Percentiles rank a stretch among this genome's conserved stretches.
These are phyloP conservation scores for Ptychadena robeensis DNA, from an alignment of 2,797 vertebrate species.

Conservation along the genomic window DNA sequence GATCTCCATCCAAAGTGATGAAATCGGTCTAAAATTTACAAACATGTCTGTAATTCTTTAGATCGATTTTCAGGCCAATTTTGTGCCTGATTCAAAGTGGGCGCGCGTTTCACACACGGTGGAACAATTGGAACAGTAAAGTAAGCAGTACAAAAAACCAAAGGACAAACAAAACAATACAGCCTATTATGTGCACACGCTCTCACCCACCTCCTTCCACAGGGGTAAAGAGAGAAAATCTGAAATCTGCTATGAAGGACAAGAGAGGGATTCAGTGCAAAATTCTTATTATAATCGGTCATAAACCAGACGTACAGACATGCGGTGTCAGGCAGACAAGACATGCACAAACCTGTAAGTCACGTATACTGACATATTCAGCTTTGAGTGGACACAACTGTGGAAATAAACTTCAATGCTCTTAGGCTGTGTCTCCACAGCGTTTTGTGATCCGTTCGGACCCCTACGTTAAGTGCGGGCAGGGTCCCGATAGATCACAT, in stretches of 20 bases:
- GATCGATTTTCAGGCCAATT: no score
- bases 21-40: no score
- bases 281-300: slow-evolving; percentile 4
- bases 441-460: no score
- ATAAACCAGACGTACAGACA: not conserved
- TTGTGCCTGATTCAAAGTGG: no score
- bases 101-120: no score
- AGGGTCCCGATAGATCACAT: no score
- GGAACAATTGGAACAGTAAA: no score
- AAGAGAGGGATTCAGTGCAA: slow-evolving; percentile 55
- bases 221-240: slow-evolving; percentile 65
- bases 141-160: slow-evolving; percentile 3
- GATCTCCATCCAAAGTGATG: no score
- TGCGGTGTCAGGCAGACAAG: not conserved
- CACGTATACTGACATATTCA: not conserved
- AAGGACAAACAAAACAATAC: no score
- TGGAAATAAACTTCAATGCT: not conserved
- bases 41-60: no score
- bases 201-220: slow-evolving; percentile 65
- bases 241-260: slow-evolving; percentile 64
- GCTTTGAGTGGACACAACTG: not conserved
- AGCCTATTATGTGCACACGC: not conserved
- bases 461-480: no score
- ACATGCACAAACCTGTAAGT: not conserved
- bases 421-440: not conserved